Evolutionary conservation across 1,140 invertebrate species (phyloP).

Genomic region (Hylaeus volcanicus): DNA sequence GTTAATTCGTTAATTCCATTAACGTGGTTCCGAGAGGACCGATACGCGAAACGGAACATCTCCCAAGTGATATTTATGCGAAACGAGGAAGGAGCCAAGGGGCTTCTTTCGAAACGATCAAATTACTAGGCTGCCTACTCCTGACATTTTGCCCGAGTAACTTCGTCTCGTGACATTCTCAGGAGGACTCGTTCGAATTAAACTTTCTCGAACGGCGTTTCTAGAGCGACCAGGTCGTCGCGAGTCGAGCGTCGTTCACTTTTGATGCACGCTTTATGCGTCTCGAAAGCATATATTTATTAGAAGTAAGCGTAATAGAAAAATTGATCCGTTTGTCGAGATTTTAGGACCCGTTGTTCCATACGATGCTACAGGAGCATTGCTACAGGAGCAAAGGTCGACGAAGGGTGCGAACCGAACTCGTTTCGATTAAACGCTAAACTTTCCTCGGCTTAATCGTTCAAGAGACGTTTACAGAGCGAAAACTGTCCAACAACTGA

Average conservation of each 20-base stretch:
- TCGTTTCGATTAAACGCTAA: no score
- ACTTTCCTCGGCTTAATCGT: no score
- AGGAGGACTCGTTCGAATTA: slow-evolving; percentile 38
- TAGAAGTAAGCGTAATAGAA: no score
- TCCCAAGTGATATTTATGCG: slow-evolving; percentile 46
- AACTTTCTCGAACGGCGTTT: slow-evolving; percentile 15
- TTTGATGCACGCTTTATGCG: not conserved
- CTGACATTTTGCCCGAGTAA: slow-evolving; percentile 32
- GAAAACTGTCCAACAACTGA: no score
- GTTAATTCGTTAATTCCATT: no score
- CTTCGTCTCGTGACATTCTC: slow-evolving; percentile 29
- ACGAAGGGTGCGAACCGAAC: no score
- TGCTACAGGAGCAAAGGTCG: no score
- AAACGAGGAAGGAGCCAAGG: slow-evolving; percentile 13
- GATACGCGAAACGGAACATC: slow-evolving; percentile 16
- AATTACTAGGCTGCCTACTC: slow-evolving; percentile 33
- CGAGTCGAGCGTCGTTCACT: not conserved
- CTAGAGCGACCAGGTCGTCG: not conserved
- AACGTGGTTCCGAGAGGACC: not conserved
- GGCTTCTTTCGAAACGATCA: slow-evolving; percentile 44
- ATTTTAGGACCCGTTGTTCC: no score
- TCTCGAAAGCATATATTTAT: not conserved
- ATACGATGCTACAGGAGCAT: no score
- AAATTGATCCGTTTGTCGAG: no score
- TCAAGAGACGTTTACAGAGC: no score